phyloP scores from a whole-genome alignment of 2,113 vertebrate genomes.

The Semnopithecus entellus region DNA sequence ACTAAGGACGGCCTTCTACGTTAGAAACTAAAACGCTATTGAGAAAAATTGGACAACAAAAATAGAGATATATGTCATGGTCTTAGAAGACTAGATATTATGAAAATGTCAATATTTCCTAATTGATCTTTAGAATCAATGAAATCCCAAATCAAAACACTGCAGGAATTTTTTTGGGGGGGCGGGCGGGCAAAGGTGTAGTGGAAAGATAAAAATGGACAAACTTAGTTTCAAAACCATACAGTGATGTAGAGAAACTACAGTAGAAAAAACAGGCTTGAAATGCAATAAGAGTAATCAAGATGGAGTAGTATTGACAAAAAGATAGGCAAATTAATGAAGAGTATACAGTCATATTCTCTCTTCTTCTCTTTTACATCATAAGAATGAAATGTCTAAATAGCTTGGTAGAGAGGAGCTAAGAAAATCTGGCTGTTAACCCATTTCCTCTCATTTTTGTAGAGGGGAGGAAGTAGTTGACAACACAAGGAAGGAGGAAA shows the following conservation, averaged over 20 bases:
- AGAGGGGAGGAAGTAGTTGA: not conserved
- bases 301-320: not conserved
- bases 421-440: not conserved
- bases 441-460: not conserved
- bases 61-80: not conserved
- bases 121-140: not conserved
- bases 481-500: not conserved
- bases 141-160: not conserved
- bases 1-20: not conserved
- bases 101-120: not conserved
- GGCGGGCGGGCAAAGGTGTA: too few species aligned
- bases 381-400: not conserved
- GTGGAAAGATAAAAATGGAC: not conserved
- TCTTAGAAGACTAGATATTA: not conserved
- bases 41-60: not conserved
- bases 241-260: not conserved
- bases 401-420: not conserved
- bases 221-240: not conserved
- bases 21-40: not conserved
- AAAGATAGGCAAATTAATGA: not conserved
- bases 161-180: rapidly evolving
- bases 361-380: not conserved
- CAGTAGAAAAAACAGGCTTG: not conserved
- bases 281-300: not conserved
- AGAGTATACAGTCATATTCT: not conserved